A percentile compares a stretch with the other conserved stretches of the same genome.
Conservation (phyloP, 1,140 invertebrate genomes). For the Drosophila kurseongensis region DNA sequence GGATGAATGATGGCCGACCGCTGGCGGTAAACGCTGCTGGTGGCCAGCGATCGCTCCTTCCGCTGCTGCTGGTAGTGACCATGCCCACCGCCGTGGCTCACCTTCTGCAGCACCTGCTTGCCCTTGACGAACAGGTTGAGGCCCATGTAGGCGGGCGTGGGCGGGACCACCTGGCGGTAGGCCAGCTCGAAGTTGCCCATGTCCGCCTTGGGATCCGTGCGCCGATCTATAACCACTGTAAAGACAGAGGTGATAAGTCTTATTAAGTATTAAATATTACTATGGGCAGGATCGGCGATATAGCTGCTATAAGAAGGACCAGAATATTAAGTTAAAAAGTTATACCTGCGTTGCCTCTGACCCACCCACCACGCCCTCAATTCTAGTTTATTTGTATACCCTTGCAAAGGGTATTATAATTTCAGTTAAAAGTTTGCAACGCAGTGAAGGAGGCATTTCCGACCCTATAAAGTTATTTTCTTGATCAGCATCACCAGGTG, state of each 20-base stretch:
- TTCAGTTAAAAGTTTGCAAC: too few relatives aligned
- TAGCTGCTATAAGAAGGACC: too few relatives aligned
- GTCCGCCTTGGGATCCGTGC: constrained; percentile 90
- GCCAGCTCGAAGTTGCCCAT: constrained; percentile 94
- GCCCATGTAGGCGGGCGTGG: constrained; percentile 93
- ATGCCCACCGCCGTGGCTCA: constrained; percentile 34
- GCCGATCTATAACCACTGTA: constrained; percentile 94
- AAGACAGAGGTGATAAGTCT: constrained; percentile 30
- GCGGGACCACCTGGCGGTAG: constrained; percentile 90
- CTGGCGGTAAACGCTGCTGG: constrained; percentile 70
- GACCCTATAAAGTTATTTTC: too few relatives aligned
- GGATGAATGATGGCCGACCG: constrained; percentile 63
- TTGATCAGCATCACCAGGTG: too few relatives aligned
- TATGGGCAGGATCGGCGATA: too few relatives aligned
- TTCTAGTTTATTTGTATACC: too few relatives aligned
- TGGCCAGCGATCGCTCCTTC: constrained; percentile 67
- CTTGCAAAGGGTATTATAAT: too few relatives aligned
- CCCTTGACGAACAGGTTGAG: constrained; percentile 83
- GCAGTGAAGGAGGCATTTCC: too few relatives aligned
- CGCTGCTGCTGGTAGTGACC: constrained; percentile 66
- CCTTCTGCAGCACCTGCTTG: constrained; percentile 76
- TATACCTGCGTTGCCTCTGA: too few relatives aligned
- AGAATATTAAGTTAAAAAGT: too few relatives aligned
- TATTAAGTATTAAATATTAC: too few relatives aligned
- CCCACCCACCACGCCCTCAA: too few relatives aligned